Evolutionary conservation across 1,140 invertebrate species (phyloP).

Genomic region (Panagrolaimus sp.): DNA sequence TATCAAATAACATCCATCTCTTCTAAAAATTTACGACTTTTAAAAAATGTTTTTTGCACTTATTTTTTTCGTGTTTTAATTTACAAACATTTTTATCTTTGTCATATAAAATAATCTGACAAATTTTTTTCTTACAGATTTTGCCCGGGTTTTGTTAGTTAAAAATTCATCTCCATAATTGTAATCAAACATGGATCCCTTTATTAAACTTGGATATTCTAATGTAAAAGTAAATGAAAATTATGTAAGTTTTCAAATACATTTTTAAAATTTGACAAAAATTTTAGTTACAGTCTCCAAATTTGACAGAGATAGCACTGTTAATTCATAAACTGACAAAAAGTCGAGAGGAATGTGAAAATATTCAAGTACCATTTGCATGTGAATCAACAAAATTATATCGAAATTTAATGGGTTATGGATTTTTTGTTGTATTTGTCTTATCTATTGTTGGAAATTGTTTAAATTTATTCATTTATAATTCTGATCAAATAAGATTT

Average conservation of each 20-base stretch:
- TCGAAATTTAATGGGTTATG: slow-evolving; percentile 35
- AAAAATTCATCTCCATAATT: too few species aligned
- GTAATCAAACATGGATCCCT: too few species aligned
- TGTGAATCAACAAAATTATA: slow-evolving; percentile 37
- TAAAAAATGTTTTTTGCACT: too few species aligned
- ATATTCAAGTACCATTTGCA: neutral
- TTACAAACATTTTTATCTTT: too few species aligned
- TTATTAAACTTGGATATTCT: too few species aligned
- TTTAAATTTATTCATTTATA: slow-evolving; percentile 49
- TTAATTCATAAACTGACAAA: neutral
- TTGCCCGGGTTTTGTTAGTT: too few species aligned
- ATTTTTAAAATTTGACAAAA: slow-evolving; percentile 1
- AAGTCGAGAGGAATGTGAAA: neutral
- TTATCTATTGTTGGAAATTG: slow-evolving; percentile 46
- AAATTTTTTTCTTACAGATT: too few species aligned
- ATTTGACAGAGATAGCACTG: neutral
- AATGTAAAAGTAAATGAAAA: too few species aligned
- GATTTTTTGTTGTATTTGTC: slow-evolving; percentile 39
- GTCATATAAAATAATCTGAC: too few species aligned
- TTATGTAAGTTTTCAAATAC: neutral
- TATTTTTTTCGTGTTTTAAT: too few species aligned
- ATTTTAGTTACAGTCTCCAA: neutral
- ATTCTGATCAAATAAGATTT: slow-evolving; percentile 49
- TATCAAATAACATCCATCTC: too few species aligned
- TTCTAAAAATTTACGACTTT: too few species aligned